A percentile compares a stretch with the other conserved stretches of the same genome.
phyloP scores from a whole-genome alignment of 2,888 invertebrate genomes.

The Eristalinus sepulchralis region DNA sequence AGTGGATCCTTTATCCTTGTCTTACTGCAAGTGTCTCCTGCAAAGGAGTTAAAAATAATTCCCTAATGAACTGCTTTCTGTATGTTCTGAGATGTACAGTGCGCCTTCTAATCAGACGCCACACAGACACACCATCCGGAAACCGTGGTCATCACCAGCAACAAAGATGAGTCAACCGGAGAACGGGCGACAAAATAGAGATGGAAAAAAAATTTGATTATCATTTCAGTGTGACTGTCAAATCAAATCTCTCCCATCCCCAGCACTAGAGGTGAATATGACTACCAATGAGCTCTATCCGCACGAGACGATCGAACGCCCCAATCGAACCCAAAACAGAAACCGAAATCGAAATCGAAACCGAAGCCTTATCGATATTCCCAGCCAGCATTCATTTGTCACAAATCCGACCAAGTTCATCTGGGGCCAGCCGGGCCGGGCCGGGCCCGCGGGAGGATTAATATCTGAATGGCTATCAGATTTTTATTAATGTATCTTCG shows the following conservation, averaged over 20 bases:
- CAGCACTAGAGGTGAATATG: background rate
- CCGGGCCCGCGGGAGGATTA: conserved; percentile 44
- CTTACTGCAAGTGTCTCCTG: too few relatives aligned
- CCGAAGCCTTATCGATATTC: conserved; percentile 6
- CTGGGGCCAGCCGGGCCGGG: conserved; percentile 22
- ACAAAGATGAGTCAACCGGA: background rate
- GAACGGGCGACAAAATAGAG: background rate
- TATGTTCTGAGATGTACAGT: too few relatives aligned
- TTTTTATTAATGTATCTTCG: conserved; percentile 44
- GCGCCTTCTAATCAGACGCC: too few relatives aligned
- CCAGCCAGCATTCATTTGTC: conserved; percentile 56
- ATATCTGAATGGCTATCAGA: conserved; percentile 62
- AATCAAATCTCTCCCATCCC: background rate
- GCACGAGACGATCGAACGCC: background rate
- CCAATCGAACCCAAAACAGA: conserved; percentile 21
- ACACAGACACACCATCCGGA: too few relatives aligned
- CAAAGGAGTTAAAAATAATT: too few relatives aligned
- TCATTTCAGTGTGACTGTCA: background rate
- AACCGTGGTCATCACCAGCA: background rate
- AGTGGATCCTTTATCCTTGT: too few relatives aligned
- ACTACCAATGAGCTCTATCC: background rate
- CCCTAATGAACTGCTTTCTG: too few relatives aligned
- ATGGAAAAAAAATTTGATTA: background rate
- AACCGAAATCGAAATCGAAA: conserved; percentile 7
- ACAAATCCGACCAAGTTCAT: conserved; percentile 55